Base-by-base conservation (phyloP, 92 coral and sea anemone genomes). In the Muricea muricata region DNA sequence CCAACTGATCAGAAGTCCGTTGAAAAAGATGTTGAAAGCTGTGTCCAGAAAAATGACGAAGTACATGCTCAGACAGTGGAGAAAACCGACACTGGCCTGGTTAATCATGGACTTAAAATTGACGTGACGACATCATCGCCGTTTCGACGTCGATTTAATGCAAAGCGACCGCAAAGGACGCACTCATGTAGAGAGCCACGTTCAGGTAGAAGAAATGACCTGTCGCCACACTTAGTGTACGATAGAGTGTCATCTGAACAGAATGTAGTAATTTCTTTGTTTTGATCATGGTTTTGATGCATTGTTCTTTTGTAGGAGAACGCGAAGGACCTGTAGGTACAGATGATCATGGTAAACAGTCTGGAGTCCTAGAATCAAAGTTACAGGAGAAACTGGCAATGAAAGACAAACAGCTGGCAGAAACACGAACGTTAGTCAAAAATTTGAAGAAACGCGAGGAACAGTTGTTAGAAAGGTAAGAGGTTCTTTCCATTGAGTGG, bases 381-480 rank as follows among this genome's bases (percentile, higher is more conserved):
- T 20, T 92, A 7, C 87, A 73, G 29, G 86, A 75, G 67, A 88
- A 88, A 82, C 84, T 94, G 13, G 90, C 82, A 24, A 71, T 76
- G 12, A 94, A 86, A 84, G 87, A 94, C n/a, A 91, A 85, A 24
- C 94, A 94, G 34, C 93, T 96, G 47, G 85, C 91, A 34, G 78
- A 80, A 52, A 93, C 99, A 23, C 89, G 91, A 55, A 81, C 88
- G 69, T 86, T 73, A 78, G 90, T 93, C 8, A 89, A 86, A 37
- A 86, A 85, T 11, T 82, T 93, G 79, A 85, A 72, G 70, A 79
- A 86, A 58, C 87, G 93, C 61, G 99, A 96, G 83, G 84, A 82
- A 74, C 89, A 86, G 73, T 79, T 96, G 72, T 83, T 90, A 60
- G 92, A 90, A 21, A 96, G 93, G 99, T 96, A 84, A 80, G 83